Evolutionary conservation across 2,797 vertebrate species (phyloP).

Genomic region (Lateolabrax maculatus): DNA sequence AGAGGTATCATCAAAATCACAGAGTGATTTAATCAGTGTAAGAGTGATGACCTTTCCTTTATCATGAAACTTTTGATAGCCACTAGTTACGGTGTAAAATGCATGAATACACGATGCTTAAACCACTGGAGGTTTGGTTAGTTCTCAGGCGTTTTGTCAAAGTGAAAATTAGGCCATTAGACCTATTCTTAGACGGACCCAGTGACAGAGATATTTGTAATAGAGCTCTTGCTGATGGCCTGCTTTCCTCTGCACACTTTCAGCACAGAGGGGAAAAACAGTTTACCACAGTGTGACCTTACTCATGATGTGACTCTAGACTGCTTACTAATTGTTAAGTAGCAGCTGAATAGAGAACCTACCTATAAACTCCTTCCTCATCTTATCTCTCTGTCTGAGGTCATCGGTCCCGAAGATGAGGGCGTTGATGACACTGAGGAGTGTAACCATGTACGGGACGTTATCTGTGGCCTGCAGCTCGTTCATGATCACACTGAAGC

Average conservation of each 20-base stretch:
- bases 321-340: conserved; percentile 6
- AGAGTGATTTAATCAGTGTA: conserved; percentile 22
- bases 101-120: conserved; percentile 31
- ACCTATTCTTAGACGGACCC: conserved; percentile 76
- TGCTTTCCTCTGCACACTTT: conserved; percentile 51
- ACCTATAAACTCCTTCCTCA: conserved; percentile 97
- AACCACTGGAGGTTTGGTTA: conserved; percentile 15
- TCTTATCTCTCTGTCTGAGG: conserved; percentile 90
- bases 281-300: conserved; percentile 36
- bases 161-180: conserved; percentile 71
- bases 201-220: conserved; percentile 70
- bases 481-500: conserved; percentile 95
- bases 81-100: conserved; percentile 17
- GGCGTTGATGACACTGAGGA: conserved; percentile 96
- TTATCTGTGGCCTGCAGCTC: conserved; percentile 94
- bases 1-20: conserved; percentile 7
- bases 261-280: conserved; percentile 2
- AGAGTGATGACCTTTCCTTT: background rate
- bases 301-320: conserved; percentile 1
- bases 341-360: conserved; percentile 43
- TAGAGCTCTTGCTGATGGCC: conserved; percentile 55
- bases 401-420: conserved; percentile 93
- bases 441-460: conserved; percentile 93
- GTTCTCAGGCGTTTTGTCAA: conserved; percentile 46
- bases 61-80: background rate